These are phyloP conservation scores for Lutraria lutraria DNA, from an alignment of 2,888 invertebrate genomes.

Conservation along the genomic window DNA sequence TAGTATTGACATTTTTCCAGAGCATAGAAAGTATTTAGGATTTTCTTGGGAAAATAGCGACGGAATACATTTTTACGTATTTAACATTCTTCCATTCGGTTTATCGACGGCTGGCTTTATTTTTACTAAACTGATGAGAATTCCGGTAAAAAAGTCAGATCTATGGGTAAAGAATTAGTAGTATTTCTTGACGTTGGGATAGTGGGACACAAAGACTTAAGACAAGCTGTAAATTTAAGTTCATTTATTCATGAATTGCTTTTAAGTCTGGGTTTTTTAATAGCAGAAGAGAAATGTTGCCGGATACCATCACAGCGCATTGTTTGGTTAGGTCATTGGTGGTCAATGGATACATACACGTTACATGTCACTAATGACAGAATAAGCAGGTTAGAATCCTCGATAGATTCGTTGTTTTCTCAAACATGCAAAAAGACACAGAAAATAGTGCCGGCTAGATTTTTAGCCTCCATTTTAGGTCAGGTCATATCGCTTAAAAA, in stretches of 20 bases:
- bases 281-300: constrained; percentile 66
- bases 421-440: background rate
- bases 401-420: background rate
- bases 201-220: constrained; percentile 33
- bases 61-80: background rate
- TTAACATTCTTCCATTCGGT: constrained; percentile 53
- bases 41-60: constrained; percentile 6
- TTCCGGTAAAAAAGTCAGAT: constrained; percentile 53
- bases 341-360: constrained; percentile 42
- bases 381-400: constrained; percentile 27
- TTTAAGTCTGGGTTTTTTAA: constrained; percentile 65
- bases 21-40: constrained; percentile 26
- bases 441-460: constrained; percentile 34
- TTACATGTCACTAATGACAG: constrained; percentile 50
- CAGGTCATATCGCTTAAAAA: constrained; percentile 50
- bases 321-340: constrained; percentile 58
- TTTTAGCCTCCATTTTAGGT: constrained; percentile 47
- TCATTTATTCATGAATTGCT: constrained; percentile 35
- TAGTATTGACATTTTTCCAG: constrained; percentile 23
- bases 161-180: constrained; percentile 48
- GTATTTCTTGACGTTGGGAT: constrained; percentile 63
- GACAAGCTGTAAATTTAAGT: constrained; percentile 27
- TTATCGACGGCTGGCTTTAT: constrained; percentile 60
- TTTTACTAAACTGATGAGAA: constrained; percentile 57
- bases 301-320: constrained; percentile 54